These are phyloP conservation scores for Andrena marginata DNA, from an alignment of 2,888 invertebrate species.

Conservation along the genomic window DNA sequence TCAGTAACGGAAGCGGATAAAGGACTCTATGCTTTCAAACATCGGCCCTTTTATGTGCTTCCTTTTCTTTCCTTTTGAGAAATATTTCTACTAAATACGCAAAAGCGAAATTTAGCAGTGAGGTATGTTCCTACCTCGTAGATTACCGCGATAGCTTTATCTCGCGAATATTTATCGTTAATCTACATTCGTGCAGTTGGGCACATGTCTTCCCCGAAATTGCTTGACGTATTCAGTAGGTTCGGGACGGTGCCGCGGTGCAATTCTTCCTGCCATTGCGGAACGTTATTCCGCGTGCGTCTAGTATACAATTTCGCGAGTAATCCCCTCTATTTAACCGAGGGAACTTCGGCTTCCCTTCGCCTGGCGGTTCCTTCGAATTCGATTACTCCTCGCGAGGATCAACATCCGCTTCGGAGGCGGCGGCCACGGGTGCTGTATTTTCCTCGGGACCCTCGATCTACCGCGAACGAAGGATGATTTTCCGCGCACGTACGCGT, in stretches of 20 bases:
- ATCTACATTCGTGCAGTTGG: not conserved
- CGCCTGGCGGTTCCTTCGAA: slow-evolving; percentile 32
- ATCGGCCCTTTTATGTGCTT: slow-evolving; percentile 5
- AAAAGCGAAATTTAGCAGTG: not conserved
- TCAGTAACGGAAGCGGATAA: not conserved
- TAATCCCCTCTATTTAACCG: slow-evolving; percentile 16
- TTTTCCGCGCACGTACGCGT: slow-evolving; percentile 60
- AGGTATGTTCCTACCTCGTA: not conserved
- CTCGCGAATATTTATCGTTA: not conserved
- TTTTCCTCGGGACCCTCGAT: not conserved
- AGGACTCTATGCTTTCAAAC: not conserved
- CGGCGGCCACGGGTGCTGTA: not conserved
- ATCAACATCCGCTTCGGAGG: slow-evolving; percentile 26
- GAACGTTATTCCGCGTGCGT: not conserved
- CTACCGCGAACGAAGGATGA: slow-evolving; percentile 20
- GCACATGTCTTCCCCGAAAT: not conserved
- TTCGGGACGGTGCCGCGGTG: not conserved
- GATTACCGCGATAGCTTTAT: not conserved
- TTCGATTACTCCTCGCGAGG: slow-evolving; percentile 32
- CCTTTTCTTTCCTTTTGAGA: not conserved
- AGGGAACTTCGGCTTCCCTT: slow-evolving; percentile 4
- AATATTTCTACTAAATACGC: slow-evolving; percentile 1
- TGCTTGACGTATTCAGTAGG: not conserved
- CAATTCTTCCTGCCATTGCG: not conserved
- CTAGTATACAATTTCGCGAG: not conserved